Evolutionary conservation across 2,113 vertebrate genomes (phyloP), one percentile per base, ranked within the genome.

Genomic region (Puma concolor): DNA sequence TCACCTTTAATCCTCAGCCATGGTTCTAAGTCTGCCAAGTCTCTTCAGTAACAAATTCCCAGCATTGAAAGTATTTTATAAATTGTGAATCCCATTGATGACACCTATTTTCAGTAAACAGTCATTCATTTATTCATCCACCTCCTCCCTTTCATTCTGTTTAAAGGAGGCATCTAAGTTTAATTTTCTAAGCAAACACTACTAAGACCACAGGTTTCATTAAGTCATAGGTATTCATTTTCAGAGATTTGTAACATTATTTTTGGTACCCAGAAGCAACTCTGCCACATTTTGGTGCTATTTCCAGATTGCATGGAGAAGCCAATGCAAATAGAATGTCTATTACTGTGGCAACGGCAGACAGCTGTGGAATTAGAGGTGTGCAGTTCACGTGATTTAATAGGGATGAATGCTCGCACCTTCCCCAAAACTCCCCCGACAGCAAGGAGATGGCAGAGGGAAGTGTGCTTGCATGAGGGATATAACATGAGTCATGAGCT

Each of bases 181-280:
- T 52, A 82, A 16, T 80, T 89, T 88, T 76, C 88, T 69, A 27
- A 96, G 79, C 38, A 92, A 97, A 69, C 3, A n/a, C 38, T 41
- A 48, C 50, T 63, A 92, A 87, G 54, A 44, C 71, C 66, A 87
- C 67, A 95, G 33, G 54, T 92, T 94, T 95, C 83, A 41, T 93
- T 96, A 92, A 97, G 69, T 95, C 80, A 38, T 27, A 77, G 10
- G 57, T 41, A 96, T 89, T 97, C 63, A 7, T 93, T 87, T 98
- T 93, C 50, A 91, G 17, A 64, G 69, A 54, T 25, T 71, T 92
- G 77, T 72, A 85, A 94, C 67, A 91, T 94, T 93, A 87, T 44
- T 95, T 97, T 92, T 85, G 67, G 23, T 71, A 72, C 66, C 33
- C 83, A 91, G 81, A 95, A 95, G 71, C 54, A 90, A 72, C 44